These are phyloP conservation scores for Oceanites oceanicus DNA, from an alignment of 2,113 vertebrate species.

Conservation along the genomic window DNA sequence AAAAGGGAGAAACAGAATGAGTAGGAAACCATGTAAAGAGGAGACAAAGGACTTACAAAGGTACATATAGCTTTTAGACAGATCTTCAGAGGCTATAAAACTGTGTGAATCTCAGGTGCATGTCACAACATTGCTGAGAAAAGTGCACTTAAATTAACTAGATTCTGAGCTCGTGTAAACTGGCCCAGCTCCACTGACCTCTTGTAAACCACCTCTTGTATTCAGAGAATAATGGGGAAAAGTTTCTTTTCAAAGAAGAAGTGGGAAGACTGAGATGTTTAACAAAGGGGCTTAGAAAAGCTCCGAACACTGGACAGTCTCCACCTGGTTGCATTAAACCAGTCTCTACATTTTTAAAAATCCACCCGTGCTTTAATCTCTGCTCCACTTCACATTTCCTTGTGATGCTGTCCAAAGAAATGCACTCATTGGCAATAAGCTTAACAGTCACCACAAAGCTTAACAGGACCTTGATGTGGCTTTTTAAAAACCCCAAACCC, in stretches of 20 bases:
- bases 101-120: neutral
- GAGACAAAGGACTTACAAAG: neutral
- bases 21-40: neutral
- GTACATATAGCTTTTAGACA: neutral
- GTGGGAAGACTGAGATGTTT: slow-evolving; percentile 31
- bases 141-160: neutral
- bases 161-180: neutral
- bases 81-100: neutral
- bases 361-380: neutral
- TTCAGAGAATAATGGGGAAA: neutral
- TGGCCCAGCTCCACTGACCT: neutral
- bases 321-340: slow-evolving; percentile 37
- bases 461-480: neutral
- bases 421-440: neutral
- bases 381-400: slow-evolving; percentile 42
- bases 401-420: slow-evolving; percentile 40
- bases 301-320: slow-evolving; percentile 25
- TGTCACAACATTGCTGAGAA: neutral
- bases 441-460: slow-evolving; percentile 7
- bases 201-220: slow-evolving; percentile 3
- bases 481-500: slow-evolving; percentile 13
- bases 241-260: neutral
- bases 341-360: slow-evolving; percentile 25
- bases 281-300: slow-evolving; percentile 29
- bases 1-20: neutral